Evolutionary conservation across 2,113 vertebrate species (phyloP), one percentile per base, ranked within the genome.

Genomic region (Smithornis capensis): DNA sequence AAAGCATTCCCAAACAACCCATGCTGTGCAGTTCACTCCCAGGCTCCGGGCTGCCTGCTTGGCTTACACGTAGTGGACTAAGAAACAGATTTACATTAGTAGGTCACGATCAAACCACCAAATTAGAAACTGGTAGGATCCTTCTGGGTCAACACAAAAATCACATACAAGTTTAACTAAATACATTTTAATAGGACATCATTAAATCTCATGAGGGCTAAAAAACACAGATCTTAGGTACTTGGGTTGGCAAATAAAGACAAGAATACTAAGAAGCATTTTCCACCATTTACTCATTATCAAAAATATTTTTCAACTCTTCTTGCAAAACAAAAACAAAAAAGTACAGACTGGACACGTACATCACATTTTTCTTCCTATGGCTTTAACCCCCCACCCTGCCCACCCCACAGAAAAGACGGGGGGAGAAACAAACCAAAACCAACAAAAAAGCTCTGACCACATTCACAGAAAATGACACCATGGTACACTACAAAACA

Each of bases 251-350:
- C 97, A 98, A 98, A 98, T 98, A 98, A 98, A 98, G 98, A 98
- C 98, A 98, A 98, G 98, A 97, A 98, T 98, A 98, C 98, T 98
- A 98, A 98, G 97, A 98, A 98, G 98, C 98, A 98, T 98, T 98
- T 98, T 98, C 98, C 98, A 98, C 98, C 98, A 98, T 98, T 98
- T 98, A 98, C 97, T 98, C 98, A 97, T 98, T 99, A 99, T 99
- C 98, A 99, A 99, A 99, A 99, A 99, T 99, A 99, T 98, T 98
- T 98, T 98, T 98, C 97, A 98, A 98, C 98, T 98, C 98, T 98
- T 98, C 98, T 99, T 98, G 98, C 97, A 98, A 98, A 98, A 98
- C 97, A 98, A 97, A 98, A 98, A 98, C 96, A 98, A 97, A 98
- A 97, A 98, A 97, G 97, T 98, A 98, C 98, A 98, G 97, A 98